Evolutionary conservation across 2,113 vertebrate genomes (phyloP).

Genomic region (Pterophyllum scalare): DNA sequence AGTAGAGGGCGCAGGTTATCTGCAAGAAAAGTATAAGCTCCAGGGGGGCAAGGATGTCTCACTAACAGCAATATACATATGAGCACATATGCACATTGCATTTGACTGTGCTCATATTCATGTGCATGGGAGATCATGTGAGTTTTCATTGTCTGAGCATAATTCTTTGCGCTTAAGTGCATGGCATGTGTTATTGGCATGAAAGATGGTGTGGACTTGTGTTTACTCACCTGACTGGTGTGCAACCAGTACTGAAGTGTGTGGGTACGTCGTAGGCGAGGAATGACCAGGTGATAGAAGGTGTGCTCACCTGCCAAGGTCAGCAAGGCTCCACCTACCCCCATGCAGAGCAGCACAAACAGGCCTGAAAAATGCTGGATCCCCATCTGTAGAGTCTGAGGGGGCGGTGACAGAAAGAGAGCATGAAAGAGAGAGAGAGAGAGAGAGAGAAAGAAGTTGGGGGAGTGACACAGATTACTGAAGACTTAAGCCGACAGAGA

Average conservation of each 20-base stretch:
- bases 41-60: neutral
- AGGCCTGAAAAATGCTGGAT: constrained; percentile 94
- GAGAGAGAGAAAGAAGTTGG: neutral
- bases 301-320: constrained; percentile 88
- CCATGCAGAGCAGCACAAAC: constrained; percentile 92
- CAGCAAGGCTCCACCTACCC: constrained; percentile 90
- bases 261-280: constrained; percentile 85
- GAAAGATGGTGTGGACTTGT: neutral
- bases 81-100: neutral
- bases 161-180: neutral
- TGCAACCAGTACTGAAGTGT: constrained; percentile 93
- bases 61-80: neutral
- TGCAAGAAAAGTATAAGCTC: neutral
- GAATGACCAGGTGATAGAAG: constrained; percentile 90
- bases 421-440: neutral
- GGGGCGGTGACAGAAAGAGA: neutral
- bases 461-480: constrained; percentile 37
- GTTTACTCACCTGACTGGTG: constrained; percentile 89
- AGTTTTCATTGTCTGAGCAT: neutral
- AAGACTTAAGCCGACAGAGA: constrained; percentile 28
- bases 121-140: neutral
- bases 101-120: neutral
- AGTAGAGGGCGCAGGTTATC: constrained; percentile 61
- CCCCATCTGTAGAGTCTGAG: constrained; percentile 93
- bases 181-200: neutral